Percentiles rank a stretch among this genome's conserved stretches.
Evolutionary conservation across 2,113 vertebrate genomes (phyloP).

Genomic region (Cinclus cinclus): DNA sequence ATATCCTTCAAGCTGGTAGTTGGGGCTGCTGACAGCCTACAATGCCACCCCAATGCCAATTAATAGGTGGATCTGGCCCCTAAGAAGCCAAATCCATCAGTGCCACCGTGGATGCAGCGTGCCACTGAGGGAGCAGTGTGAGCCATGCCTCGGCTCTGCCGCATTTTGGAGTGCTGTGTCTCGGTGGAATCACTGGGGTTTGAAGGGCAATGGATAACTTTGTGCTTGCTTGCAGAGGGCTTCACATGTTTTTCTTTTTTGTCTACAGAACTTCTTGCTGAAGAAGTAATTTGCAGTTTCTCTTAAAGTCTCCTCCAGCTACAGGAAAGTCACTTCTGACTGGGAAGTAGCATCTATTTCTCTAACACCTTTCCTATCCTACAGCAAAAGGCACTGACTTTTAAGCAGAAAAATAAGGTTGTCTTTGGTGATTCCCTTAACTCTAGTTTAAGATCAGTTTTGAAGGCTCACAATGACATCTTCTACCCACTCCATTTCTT

Average conservation of each 20-base stretch:
- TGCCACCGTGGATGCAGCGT: fast-evolving
- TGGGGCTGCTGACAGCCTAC: background rate
- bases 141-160: fast-evolving
- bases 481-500: background rate
- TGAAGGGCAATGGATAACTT: conserved; percentile 1
- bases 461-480: background rate
- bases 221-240: background rate
- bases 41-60: background rate
- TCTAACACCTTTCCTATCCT: background rate
- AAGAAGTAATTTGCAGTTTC: background rate
- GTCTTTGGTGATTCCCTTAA: background rate
- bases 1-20: background rate
- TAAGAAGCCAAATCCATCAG: conserved; percentile 7
- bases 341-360: background rate
- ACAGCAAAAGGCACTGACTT: background rate
- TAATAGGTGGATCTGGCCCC: background rate
- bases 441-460: background rate
- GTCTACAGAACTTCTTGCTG: background rate
- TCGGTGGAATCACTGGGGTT: background rate
- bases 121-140: fast-evolving
- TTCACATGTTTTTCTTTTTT: background rate
- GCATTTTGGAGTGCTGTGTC: background rate
- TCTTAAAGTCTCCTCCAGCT: background rate
- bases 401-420: background rate
- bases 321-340: background rate